Evolutionary conservation across 2,113 vertebrate genomes (phyloP), one percentile per base, ranked within the genome.

Genomic region (Tenrec ecaudatus): DNA sequence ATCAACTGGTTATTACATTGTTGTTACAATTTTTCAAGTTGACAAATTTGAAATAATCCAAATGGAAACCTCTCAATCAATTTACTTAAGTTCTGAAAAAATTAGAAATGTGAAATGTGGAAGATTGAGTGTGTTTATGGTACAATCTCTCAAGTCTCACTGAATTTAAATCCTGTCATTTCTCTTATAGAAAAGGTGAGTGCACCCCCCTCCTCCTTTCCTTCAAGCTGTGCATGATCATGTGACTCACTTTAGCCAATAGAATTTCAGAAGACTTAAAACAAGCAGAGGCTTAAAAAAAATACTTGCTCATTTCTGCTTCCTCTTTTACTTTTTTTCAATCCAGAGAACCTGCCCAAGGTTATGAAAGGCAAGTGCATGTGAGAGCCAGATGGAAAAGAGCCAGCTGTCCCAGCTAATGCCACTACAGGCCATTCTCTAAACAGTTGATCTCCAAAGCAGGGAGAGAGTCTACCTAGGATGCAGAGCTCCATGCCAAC

Each of bases 111-210:
- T 3, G 43, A 0, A 27, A 20, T 6, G 19, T 23, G 17, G 25
- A 20, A 36, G 14, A 7, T 20, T 25, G 1, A 40, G 31, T 43
- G 17, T 31, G 17, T 4, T 8, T 29, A 1, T 0, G 19, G 14
- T 5, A 0, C n/a, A 15, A 11, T 0, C 36, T 22, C 11, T 25
- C 5, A 17, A 0, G 16, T 29, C 40, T 58, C n/a, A 2, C 23
- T 0, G 22, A 77, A 23, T 22, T 23, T 23, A 16, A 0, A 6
- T 6, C 62, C 57, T 31, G 17, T 57, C 23, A 27, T 11, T 68
- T 38, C 19, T 19, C 33, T 33, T 36, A n/a, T 1, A 25, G 53
- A 27, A 57, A 22, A 40, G 7, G 17, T 31, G 38, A 17, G 31
- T 23, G 36, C 38, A 31, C 31, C 47, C 43, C 40, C 40, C 40